phyloP scores from a whole-genome alignment of 2,113 vertebrate genomes.

The Chiloscyllium plagiosum region DNA sequence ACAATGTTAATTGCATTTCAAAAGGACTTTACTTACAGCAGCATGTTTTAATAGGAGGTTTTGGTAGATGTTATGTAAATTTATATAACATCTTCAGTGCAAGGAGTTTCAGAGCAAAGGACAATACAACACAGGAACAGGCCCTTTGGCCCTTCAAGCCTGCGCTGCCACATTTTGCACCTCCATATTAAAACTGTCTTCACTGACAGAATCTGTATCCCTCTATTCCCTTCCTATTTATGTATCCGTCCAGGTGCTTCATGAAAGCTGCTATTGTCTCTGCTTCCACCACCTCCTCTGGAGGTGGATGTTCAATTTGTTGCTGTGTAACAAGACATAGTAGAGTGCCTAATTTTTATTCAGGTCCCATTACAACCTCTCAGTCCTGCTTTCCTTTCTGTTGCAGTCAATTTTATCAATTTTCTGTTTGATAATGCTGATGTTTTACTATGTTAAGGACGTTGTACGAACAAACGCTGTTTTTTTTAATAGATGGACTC shows the following conservation, averaged over 20 bases:
- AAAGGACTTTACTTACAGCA: no score
- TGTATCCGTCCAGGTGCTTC: no score
- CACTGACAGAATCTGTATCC: no score
- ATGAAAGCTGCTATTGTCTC: no score
- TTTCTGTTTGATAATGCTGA: neutral
- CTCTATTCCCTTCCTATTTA: no score
- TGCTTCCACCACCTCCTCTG: no score
- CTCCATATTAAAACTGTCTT: no score
- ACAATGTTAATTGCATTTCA: neutral
- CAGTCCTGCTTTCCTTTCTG: neutral
- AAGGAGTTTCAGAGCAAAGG: neutral
- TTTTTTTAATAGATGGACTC: neutral
- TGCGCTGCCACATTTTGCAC: no score
- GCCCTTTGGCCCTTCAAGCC: no score
- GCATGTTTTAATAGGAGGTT: neutral
- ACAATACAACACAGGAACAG: no score
- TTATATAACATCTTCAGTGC: neutral
- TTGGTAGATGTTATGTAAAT: neutral
- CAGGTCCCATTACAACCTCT: neutral
- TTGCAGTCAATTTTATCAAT: neutral
- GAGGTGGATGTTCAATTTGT: neutral
- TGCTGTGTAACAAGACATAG: no score
- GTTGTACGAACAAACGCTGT: neutral
- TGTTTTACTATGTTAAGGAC: neutral
- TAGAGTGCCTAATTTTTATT: neutral